Percentiles rank a stretch among this genome's conserved stretches.
Evolutionary conservation across 2,888 invertebrate genomes (phyloP).

Genomic region (Rutpela maculata): DNA sequence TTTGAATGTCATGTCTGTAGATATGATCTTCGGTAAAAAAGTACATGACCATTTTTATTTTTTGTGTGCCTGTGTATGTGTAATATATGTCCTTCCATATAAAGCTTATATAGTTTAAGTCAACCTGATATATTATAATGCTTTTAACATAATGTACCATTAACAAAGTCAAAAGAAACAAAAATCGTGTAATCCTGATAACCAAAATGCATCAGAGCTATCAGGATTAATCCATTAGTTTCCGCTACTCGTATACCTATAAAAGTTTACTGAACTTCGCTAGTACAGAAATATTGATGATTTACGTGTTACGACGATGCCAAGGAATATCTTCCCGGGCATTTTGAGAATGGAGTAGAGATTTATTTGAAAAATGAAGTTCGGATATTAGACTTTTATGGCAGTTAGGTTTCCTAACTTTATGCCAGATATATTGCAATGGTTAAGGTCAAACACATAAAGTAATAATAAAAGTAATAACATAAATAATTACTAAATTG

Average conservation of each 20-base stretch:
- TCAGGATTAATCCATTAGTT: conserved; percentile 31
- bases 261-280: conserved; percentile 36
- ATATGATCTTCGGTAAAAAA: too few species aligned
- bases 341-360: conserved; percentile 22
- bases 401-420: conserved; percentile 42
- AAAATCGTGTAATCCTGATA: conserved; percentile 18
- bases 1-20: too few species aligned
- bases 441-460: conserved; percentile 16
- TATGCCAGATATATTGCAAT: conserved; percentile 13
- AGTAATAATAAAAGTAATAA: not conserved
- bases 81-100: too few species aligned
- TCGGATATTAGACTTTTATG: conserved; percentile 41
- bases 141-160: conserved; percentile 15
- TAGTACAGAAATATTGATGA: conserved; percentile 39
- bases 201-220: conserved; percentile 12
- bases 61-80: too few species aligned
- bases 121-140: not conserved
- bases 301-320: conserved; percentile 36
- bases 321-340: conserved; percentile 32
- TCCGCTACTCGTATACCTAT: conserved; percentile 18
- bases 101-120: too few species aligned
- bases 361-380: conserved; percentile 36
- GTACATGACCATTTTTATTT: too few species aligned
- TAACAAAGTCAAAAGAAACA: not conserved
- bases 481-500: not conserved